A percentile compares a stretch with the other conserved stretches of the same genome.
Conservation (phyloP, 1,140 invertebrate species). For the Vanessa atalanta region DNA sequence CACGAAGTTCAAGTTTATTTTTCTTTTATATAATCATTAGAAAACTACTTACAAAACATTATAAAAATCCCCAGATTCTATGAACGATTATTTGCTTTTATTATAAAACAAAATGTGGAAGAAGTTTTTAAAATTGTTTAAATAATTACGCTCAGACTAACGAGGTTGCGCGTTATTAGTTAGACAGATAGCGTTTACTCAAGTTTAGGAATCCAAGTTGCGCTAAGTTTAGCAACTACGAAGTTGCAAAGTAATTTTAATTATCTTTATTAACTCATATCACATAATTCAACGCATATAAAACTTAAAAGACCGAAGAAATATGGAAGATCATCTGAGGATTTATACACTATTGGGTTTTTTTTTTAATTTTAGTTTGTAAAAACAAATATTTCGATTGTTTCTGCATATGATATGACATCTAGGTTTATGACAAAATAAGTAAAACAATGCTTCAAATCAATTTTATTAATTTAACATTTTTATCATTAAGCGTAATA, state of each 20-base stretch:
- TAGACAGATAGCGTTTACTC: slow-evolving; percentile 2
- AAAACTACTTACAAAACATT: not conserved
- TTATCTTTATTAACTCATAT: not conserved
- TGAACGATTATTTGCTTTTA: not conserved
- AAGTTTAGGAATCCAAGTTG: slow-evolving; percentile 1
- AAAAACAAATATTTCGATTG: no score
- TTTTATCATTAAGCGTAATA: no score
- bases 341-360: no score
- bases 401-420: no score
- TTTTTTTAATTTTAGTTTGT: no score
- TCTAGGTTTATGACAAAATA: no score
- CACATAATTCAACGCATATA: not conserved
- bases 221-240: not conserved
- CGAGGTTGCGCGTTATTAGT: slow-evolving; percentile 3
- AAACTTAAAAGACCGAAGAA: no score
- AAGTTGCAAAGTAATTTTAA: not conserved
- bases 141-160: slow-evolving; percentile 7
- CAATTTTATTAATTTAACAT: no score
- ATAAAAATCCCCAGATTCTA: not conserved
- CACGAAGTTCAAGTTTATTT: no score
- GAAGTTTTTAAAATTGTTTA: not conserved
- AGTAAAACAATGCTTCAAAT: no score
- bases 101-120: not conserved
- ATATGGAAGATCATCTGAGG: no score
- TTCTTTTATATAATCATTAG: no score